Conservation (phyloP, 2,113 vertebrate genomes). For the Calidris pygmaea region DNA sequence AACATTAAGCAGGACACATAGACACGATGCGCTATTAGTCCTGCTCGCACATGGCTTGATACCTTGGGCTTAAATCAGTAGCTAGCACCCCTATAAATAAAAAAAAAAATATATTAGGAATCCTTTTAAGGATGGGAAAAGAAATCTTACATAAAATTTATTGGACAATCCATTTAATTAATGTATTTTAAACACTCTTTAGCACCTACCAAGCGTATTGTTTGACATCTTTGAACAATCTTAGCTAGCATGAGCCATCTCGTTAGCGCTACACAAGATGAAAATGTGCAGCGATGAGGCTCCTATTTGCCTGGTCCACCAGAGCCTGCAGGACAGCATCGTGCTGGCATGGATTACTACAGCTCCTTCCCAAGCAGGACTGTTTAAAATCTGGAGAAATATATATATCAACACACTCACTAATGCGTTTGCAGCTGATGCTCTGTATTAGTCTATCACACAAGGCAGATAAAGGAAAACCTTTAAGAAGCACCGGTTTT, state of each 20-base stretch:
- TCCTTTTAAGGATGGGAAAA: neutral
- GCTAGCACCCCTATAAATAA: neutral
- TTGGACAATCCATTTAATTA: neutral
- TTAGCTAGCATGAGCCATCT: neutral
- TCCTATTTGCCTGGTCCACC: neutral
- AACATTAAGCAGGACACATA: neutral
- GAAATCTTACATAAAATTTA: neutral
- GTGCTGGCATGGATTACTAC: neutral
- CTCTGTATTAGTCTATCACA: neutral
- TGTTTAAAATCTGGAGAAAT: neutral
- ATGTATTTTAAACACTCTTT: neutral
- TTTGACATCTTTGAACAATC: neutral
- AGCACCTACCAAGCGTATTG: neutral
- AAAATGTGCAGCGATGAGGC: accelerated
- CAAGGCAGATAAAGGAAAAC: neutral
- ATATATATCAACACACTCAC: neutral
- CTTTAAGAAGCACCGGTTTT: neutral
- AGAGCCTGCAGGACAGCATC: neutral
- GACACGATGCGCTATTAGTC: neutral
- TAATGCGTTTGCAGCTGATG: neutral
- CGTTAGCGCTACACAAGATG: accelerated
- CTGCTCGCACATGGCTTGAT: neutral
- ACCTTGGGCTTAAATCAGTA: neutral
- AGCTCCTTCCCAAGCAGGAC: neutral
- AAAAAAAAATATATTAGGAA: neutral